Conservation (phyloP, 2,797 vertebrate species). For the Distichodus sexfasciatus region DNA sequence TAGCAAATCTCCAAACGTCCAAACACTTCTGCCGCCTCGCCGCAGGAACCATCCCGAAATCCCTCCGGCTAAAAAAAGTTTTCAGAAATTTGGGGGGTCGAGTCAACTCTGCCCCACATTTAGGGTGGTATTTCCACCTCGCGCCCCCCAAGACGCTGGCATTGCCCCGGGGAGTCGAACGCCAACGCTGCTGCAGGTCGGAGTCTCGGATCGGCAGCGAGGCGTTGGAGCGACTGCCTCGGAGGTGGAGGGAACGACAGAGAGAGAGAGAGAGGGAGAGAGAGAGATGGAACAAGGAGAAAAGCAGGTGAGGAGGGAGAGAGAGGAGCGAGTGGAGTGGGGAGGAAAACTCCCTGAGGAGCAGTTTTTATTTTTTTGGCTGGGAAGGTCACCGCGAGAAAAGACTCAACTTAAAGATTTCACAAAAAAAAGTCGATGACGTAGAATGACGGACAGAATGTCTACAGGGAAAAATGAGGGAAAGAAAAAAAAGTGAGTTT, state of each 20-base stretch:
- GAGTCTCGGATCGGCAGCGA: constrained; percentile 33
- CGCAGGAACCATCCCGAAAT: constrained; percentile 25
- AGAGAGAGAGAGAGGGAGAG: too few relatives aligned
- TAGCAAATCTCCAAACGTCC: constrained; percentile 6
- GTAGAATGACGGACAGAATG: not conserved
- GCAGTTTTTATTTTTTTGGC: too few relatives aligned
- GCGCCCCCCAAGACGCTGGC: too few relatives aligned
- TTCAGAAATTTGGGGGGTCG: constrained; percentile 16
- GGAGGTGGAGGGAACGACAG: constrained; percentile 34
- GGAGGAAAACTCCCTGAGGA: constrained; percentile 65
- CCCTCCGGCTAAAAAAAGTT: not conserved
- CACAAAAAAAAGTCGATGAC: not conserved
- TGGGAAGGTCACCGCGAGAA: constrained; percentile 65
- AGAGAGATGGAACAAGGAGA: too few relatives aligned
- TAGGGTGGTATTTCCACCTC: constrained; percentile 19
- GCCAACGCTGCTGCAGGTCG: too few relatives aligned
- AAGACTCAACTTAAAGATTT: constrained; percentile 11
- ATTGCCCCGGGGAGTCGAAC: too few relatives aligned
- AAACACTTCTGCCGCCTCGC: constrained; percentile 4
- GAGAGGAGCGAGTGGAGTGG: constrained; percentile 55
- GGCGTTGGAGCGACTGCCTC: constrained; percentile 24
- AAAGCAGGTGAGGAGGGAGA: constrained; percentile 60
- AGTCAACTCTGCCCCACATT: constrained; percentile 24
- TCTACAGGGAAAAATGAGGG: too few relatives aligned
- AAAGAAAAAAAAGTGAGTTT: too few relatives aligned